Conservation (phyloP, 2,113 vertebrate species). For the Rhipidura dahli region DNA sequence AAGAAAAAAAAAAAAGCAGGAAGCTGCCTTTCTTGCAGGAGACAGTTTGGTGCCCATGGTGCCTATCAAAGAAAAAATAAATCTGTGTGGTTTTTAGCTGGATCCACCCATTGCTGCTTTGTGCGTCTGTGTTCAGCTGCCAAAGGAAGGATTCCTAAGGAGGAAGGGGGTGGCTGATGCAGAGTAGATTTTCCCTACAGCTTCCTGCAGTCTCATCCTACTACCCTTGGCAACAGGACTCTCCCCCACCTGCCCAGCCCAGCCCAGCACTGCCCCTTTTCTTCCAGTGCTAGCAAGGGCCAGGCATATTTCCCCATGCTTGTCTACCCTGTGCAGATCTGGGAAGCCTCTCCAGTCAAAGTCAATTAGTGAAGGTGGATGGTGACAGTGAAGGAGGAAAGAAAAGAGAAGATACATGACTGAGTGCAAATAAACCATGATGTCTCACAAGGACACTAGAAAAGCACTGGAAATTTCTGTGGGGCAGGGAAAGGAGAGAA, state of each 20-base stretch:
- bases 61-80: background rate
- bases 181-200: background rate
- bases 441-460: background rate
- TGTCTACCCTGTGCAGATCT: background rate
- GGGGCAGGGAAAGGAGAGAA: background rate
- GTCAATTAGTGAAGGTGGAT: background rate
- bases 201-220: background rate
- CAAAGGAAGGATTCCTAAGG: background rate
- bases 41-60: background rate
- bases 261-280: background rate
- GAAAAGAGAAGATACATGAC: background rate
- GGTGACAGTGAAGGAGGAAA: background rate
- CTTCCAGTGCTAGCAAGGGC: background rate
- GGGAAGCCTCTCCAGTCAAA: background rate
- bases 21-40: background rate
- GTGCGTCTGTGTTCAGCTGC: background rate
- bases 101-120: background rate
- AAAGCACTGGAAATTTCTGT: background rate
- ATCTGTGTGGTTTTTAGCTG: background rate
- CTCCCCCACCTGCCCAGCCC: background rate
- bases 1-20: background rate
- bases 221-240: background rate
- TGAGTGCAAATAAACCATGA: background rate
- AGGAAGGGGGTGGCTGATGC: background rate
- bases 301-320: background rate